These are phyloP conservation scores for Caenorhabditis doughertyi DNA, from an alignment of 2,888 invertebrate genomes.

Conservation along the genomic window DNA sequence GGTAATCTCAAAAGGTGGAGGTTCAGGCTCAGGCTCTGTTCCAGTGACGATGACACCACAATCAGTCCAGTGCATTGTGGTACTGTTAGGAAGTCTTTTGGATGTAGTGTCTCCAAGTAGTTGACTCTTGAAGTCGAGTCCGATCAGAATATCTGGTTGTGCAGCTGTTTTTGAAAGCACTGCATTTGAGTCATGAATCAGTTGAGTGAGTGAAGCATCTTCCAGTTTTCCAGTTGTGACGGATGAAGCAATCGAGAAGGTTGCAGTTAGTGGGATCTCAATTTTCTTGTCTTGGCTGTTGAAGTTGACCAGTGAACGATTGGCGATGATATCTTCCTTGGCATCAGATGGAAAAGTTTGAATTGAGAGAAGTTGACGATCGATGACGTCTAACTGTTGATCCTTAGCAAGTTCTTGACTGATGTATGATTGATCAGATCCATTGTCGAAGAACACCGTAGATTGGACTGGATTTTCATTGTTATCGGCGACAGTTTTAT, in stretches of 20 bases:
- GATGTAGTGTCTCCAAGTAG: constrained; percentile 12
- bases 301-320: not conserved
- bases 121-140: constrained; percentile 26
- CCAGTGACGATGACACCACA: constrained; percentile 37
- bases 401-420: not conserved
- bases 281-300: constrained; percentile 8
- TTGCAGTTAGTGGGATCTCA: not conserved
- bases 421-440: constrained; percentile 5
- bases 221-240: not conserved
- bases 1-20: too few relatives aligned
- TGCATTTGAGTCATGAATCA: not conserved
- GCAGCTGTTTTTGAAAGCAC: not conserved
- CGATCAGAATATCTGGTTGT: constrained; percentile 24
- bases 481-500: not conserved
- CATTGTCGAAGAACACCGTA: constrained; percentile 36
- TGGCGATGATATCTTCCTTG: not conserved
- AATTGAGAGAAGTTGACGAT: not conserved
- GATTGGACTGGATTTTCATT: not conserved
- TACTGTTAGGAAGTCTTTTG: constrained; percentile 15
- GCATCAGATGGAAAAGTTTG: not conserved
- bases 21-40: constrained; percentile 6
- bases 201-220: not conserved
- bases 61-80: constrained; percentile 1
- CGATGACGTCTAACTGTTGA: not conserved
- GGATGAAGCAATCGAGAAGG: not conserved